These are phyloP conservation scores for Pipa parva DNA, from an alignment of 2,113 vertebrate genomes.

Conservation along the genomic window DNA sequence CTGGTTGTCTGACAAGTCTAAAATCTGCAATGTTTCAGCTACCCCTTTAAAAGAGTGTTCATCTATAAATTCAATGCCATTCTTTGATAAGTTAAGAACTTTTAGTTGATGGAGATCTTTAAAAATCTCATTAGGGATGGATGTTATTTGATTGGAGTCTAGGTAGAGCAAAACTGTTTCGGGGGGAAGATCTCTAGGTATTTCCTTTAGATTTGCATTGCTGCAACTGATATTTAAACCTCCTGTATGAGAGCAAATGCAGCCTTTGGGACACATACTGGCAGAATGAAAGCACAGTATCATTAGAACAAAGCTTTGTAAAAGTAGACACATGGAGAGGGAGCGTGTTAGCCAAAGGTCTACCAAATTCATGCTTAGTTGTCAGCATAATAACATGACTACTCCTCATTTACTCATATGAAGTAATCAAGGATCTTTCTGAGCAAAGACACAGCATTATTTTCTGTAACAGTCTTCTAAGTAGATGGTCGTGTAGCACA, in stretches of 20 bases:
- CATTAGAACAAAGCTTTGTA: conserved; percentile 97
- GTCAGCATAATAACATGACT: conserved; percentile 85
- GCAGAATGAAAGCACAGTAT: conserved; percentile 96
- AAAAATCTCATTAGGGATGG: conserved; percentile 92
- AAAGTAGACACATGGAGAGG: conserved; percentile 96
- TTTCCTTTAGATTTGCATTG: conserved; percentile 92
- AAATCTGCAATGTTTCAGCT: conserved; percentile 84
- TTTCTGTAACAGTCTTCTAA: background rate
- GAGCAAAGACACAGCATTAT: conserved; percentile 49
- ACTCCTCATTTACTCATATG: conserved; percentile 62
- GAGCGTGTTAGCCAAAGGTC: conserved; percentile 96
- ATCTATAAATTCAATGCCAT: conserved; percentile 87
- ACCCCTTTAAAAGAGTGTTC: conserved; percentile 91
- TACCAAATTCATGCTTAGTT: conserved; percentile 92
- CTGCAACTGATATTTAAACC: conserved; percentile 93
- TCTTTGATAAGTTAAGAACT: conserved; percentile 96
- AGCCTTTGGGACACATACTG: conserved; percentile 97
- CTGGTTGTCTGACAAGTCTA: conserved; percentile 94
- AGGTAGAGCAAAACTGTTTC: conserved; percentile 88
- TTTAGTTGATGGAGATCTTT: conserved; percentile 83
- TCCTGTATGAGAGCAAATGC: conserved; percentile 83
- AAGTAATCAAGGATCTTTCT: conserved; percentile 45
- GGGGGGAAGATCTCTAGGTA: conserved; percentile 86
- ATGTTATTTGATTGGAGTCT: conserved; percentile 94
- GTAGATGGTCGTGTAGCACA: background rate